phyloP scores from a whole-genome alignment of 2,888 invertebrate genomes.

The Hirtodrosophila duncani region DNA sequence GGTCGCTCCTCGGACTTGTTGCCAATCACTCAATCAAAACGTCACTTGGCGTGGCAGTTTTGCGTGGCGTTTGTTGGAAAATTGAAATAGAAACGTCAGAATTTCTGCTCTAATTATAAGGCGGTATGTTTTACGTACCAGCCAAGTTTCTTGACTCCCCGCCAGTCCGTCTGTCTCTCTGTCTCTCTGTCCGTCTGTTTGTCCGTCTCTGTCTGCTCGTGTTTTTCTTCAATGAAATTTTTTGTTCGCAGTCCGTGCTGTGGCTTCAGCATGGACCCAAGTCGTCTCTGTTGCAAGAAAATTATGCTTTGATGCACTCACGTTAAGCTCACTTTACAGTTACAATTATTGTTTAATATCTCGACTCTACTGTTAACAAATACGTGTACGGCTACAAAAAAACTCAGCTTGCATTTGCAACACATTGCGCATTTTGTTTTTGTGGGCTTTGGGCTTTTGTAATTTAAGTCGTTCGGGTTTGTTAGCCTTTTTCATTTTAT shows the following conservation, averaged over 20 bases:
- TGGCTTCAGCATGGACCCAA: conserved; percentile 20
- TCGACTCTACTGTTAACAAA: conserved; percentile 53
- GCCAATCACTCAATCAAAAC: conserved; percentile 78
- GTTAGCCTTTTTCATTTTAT: conserved; percentile 20
- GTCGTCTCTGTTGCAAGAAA: conserved; percentile 62
- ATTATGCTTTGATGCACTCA: conserved; percentile 76
- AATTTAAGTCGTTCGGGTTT: conserved; percentile 42
- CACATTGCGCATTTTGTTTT: conserved; percentile 52
- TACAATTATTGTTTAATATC: conserved; percentile 73
- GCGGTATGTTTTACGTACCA: conserved; percentile 74
- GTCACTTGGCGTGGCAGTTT: conserved; percentile 75
- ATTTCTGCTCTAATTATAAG: conserved; percentile 78
- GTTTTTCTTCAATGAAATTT: conserved; percentile 50
- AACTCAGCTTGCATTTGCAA: conserved; percentile 47
- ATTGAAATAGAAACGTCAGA: conserved; percentile 78
- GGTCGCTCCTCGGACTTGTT: conserved; percentile 51
- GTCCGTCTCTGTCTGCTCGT: conserved; percentile 19
- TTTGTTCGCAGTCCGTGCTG: conserved; percentile 39
- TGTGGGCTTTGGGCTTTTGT: conserved; percentile 37
- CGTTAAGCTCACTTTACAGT: conserved; percentile 70
- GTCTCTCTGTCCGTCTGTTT: conserved; percentile 27
- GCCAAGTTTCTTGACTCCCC: conserved; percentile 68
- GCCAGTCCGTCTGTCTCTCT: conserved; percentile 22
- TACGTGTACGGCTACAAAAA: conserved; percentile 31
- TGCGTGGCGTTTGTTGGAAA: conserved; percentile 75